phyloP scores from a whole-genome alignment of 2,113 vertebrate genomes.

The Cyphomyrus discorhynchus region DNA sequence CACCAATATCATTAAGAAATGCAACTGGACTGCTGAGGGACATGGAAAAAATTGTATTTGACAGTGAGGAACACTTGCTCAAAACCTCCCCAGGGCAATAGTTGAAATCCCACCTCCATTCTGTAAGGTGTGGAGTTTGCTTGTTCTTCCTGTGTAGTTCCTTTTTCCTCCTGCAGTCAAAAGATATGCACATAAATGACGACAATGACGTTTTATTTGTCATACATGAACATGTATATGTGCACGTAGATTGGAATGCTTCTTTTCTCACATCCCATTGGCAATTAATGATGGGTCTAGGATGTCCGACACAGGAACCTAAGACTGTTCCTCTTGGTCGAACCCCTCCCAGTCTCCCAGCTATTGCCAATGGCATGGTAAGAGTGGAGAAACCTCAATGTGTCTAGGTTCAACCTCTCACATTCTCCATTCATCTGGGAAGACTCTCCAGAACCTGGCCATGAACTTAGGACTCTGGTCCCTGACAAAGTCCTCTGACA shows the following conservation, averaged over 20 bases:
- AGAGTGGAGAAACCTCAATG: conserved; percentile 25
- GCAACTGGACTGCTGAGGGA: neutral
- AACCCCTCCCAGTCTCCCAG: neutral
- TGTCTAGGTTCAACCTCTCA: neutral
- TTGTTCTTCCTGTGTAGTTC: neutral
- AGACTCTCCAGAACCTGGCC: neutral
- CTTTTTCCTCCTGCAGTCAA: neutral
- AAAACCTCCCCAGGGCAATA: too few species aligned
- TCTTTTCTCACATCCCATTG: neutral
- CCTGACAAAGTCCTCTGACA: neutral
- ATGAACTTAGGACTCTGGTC: neutral
- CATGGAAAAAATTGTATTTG: neutral
- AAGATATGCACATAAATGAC: neutral
- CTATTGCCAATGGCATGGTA: neutral
- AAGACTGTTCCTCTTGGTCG: conserved; percentile 16
- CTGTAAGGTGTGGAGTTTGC: neutral
- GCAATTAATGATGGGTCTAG: neutral
- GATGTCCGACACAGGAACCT: neutral
- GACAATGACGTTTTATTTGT: neutral
- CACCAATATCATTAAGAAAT: neutral
- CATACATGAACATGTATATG: neutral
- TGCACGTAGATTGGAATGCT: neutral
- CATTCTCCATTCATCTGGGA: neutral
- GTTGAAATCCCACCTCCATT: neutral
- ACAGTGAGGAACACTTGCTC: neutral